These are phyloP conservation scores for Ophioninae sp. DNA, from an alignment of 2,888 invertebrate species.

Conservation along the genomic window DNA sequence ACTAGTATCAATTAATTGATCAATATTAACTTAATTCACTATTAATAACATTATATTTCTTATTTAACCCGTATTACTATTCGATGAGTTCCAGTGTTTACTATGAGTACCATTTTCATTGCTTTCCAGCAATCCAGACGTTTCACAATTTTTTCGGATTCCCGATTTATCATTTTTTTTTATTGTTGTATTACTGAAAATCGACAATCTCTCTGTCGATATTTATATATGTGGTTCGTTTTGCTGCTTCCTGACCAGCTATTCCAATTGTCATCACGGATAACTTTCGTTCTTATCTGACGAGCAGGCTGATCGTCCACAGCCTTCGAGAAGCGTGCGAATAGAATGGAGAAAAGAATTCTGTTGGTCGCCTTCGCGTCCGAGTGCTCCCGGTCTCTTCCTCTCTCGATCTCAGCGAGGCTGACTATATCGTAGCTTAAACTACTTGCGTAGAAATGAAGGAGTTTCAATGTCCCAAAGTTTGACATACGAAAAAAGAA, in stretches of 20 bases:
- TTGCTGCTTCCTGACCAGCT: not conserved
- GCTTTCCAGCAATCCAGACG: not conserved
- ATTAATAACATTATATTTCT: too few relatives aligned
- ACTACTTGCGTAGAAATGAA: conserved; percentile 46
- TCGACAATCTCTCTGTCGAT: not conserved
- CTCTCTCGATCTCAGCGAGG: conserved; percentile 22
- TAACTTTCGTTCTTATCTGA: not conserved
- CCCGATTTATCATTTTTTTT: not conserved
- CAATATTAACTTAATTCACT: too few relatives aligned
- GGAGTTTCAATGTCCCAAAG: conserved; percentile 45
- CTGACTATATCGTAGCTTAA: conserved; percentile 39
- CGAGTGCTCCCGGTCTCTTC: conserved; percentile 1
- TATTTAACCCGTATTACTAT: too few relatives aligned
- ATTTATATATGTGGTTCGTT: not conserved
- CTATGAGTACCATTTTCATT: too few relatives aligned
- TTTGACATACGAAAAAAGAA: conserved; percentile 33
- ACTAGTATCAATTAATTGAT: too few relatives aligned
- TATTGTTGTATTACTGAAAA: not conserved
- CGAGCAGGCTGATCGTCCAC: not conserved
- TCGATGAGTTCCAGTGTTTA: too few relatives aligned
- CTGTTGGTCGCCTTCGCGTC: not conserved
- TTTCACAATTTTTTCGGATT: not conserved
- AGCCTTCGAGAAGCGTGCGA: not conserved
- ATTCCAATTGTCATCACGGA: not conserved
- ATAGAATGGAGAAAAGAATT: conserved; percentile 13